phyloP scores from a whole-genome alignment of 2,113 vertebrate species.

The Heterochromis multidens region DNA sequence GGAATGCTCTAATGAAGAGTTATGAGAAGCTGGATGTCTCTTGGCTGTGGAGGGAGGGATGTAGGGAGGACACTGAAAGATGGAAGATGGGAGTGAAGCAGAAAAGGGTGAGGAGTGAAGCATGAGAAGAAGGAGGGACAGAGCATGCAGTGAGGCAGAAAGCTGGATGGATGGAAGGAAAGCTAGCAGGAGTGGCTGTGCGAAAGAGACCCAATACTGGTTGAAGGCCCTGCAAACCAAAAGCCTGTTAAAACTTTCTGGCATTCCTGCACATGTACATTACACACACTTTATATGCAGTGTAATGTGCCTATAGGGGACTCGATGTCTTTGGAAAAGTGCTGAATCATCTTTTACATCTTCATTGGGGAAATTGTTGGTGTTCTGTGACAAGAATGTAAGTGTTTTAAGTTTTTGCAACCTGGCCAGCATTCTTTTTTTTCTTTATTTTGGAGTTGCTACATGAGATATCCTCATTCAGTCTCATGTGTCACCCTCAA shows the following conservation, averaged over 20 bases:
- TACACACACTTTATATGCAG: background rate
- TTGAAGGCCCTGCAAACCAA: constrained; percentile 10
- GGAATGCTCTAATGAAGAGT: constrained; percentile 74
- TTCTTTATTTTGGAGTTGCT: background rate
- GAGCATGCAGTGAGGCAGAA: constrained; percentile 8
- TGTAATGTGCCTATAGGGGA: background rate
- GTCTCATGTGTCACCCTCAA: background rate
- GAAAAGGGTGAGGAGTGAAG: constrained; percentile 9
- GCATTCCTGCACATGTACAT: background rate
- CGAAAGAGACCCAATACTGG: background rate
- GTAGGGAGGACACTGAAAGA: constrained; percentile 22
- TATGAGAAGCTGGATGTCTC: constrained; percentile 67
- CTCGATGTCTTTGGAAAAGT: background rate
- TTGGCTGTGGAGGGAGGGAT: constrained; percentile 57
- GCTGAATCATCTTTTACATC: background rate
- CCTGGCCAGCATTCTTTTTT: background rate
- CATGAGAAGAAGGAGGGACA: background rate
- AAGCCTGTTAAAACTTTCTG: background rate
- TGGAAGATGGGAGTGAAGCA: constrained; percentile 13
- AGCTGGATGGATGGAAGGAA: constrained; percentile 33
- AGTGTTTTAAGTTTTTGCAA: background rate
- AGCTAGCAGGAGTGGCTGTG: background rate
- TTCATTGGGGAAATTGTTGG: background rate
- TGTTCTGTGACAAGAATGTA: background rate
- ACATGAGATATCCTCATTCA: constrained; percentile 26